Evolutionary conservation across 2,797 vertebrate genomes (phyloP), one percentile per base, ranked within the genome.

Genomic region (Serranus cabrilla): DNA sequence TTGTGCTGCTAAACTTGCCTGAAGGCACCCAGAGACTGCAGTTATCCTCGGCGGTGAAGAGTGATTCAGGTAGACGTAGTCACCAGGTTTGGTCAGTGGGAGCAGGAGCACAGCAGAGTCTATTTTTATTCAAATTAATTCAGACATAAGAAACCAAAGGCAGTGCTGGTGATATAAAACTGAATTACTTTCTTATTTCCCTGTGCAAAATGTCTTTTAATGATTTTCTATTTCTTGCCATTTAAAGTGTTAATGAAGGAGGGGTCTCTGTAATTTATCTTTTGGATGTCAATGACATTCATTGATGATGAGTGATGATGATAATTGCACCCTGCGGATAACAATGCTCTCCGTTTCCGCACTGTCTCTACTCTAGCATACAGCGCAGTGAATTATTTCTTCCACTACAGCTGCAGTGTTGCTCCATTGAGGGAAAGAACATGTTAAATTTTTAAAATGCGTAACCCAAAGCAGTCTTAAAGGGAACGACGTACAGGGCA

Each of bases 361-460:
- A 58, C 31, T 73, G 21, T 67, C 59, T 68, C 71, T 78, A 75
- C 78, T 80, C 71, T 13, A 82, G 71, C 56, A 9, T 59, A 37
- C 20, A 21, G 61, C 12, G 39, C 39, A 37, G 40, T 80, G 74
- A 71, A 73, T 67, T 61, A 50, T 42, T 68, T 43, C 50, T 57
- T 71, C 54, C 54, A 74, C 69, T 68, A 65, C 80, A 56, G 73
- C 76, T 78, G 74, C 81, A 47, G 40, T 18, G 67, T 62, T 37
- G 34, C 25, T 67, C 78, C 83, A 51, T 37, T 76, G 81, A 86
- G 71, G 49, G 61, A 71, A 72, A 57, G 50, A 67, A 73, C 55
- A 37, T 76, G 82, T 80, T 90, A 56, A 85, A 89, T 92, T 85
- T 91, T 91, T 90, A 67, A 88, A 87, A 74, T 0, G 56, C 67